Base-by-base conservation (phyloP, 2,888 invertebrate species). In the Himalopsyche anomala region DNA sequence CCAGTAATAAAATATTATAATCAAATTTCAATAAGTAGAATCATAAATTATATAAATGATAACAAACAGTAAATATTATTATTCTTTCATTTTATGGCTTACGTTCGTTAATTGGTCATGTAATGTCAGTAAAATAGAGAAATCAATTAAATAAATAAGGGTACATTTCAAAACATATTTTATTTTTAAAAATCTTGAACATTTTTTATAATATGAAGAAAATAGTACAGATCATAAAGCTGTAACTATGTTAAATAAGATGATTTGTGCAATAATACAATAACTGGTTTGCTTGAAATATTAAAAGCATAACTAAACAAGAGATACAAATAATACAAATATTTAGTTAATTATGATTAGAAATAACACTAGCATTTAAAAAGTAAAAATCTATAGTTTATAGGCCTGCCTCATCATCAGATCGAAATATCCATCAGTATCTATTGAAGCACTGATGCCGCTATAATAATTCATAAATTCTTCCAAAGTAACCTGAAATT, bases 381-480 rank as follows among this genome's bases (percentile, higher is more conserved):
- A 62, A 62, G 19, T 62, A 62, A 11, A 62, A 19, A 62, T 89
- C 95, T 95, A 98, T 85, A 98, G 93, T 91, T 97, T 97, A 93
- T 97, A 99, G 1, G 97, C 96, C 90, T 97, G 97, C 86, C 98
- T 95, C 95, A 99, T 97, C 96, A 99, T 97, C 88, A 99, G 93
- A 91, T 98, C 98, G 91, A 99, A 99, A 91, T 97, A 99, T 84
- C 96, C 96, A 91, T 99, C 99, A 89, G 96, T 96, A 91, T 99
- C 99, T 89, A 99, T 97, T 0, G 98, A 98, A 69, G 98, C 98
- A 91, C 98, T 98, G 89, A 99, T 96, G 19, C 97, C 97, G 86
- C 96, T 94, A 92, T 99, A 99, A 91, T 99, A 99, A 92, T 98
- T 98, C 90, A 96, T 92, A 90, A 99, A 99, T 91, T 99, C 99